These are phyloP conservation scores for Parnassius smintheus DNA, from an alignment of 2,888 invertebrate genomes.

Conservation along the genomic window DNA sequence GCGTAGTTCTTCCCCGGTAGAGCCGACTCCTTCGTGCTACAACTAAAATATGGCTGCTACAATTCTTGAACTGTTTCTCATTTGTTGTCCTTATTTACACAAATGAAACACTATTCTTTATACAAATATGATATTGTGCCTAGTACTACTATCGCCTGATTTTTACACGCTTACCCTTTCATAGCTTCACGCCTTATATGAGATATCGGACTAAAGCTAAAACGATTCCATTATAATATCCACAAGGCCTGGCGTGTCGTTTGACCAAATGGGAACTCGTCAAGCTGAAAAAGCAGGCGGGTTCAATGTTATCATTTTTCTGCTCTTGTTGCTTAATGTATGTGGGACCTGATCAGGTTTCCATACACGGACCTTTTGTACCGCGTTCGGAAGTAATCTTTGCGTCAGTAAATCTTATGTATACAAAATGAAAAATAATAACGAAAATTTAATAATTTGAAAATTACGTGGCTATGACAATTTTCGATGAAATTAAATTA, in stretches of 20 bases:
- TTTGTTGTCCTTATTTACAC: too few relatives aligned
- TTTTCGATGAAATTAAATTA: too few relatives aligned
- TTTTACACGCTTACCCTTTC: background rate
- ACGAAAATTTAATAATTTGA: too few relatives aligned
- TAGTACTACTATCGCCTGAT: too few relatives aligned
- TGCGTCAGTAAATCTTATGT: background rate
- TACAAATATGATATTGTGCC: too few relatives aligned
- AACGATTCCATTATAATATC: constrained; percentile 22
- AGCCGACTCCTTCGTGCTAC: too few relatives aligned
- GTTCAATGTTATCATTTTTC: constrained; percentile 48
- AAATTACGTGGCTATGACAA: too few relatives aligned
- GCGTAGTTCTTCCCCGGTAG: too few relatives aligned
- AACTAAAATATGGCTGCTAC: too few relatives aligned
- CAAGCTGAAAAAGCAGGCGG: constrained; percentile 39
- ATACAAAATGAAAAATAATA: too few relatives aligned
- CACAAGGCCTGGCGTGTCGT: constrained; percentile 31
- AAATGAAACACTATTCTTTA: too few relatives aligned
- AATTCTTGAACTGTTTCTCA: too few relatives aligned
- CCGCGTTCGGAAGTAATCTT: background rate
- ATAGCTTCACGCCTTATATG: background rate
- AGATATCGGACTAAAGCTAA: constrained; percentile 5
- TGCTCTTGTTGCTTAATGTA: constrained; percentile 32
- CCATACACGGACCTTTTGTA: constrained; percentile 16
- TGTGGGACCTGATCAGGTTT: constrained; percentile 27
- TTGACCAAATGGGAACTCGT: constrained; percentile 48